Conservation (phyloP, 2,113 vertebrate genomes). For the Panthera leo region DNA sequence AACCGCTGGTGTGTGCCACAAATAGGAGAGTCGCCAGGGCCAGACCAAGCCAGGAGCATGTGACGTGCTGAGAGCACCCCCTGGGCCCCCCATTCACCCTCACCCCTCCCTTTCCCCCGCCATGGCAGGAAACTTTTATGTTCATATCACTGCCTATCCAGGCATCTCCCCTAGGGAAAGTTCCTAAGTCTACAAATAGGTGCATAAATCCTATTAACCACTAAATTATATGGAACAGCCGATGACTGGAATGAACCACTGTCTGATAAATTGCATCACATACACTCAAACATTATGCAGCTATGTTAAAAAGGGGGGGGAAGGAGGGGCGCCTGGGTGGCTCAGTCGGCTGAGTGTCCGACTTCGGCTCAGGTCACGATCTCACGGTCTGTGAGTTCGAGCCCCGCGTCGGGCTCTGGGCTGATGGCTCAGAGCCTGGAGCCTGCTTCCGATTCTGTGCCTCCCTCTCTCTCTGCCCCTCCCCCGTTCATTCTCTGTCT, state of each 20-base stretch:
- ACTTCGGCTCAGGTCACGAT: no score
- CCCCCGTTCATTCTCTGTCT: no score
- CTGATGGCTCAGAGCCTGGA: no score
- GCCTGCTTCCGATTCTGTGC: no score
- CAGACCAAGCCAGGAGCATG: background rate
- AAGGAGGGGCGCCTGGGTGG: no score
- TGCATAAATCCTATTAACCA: background rate
- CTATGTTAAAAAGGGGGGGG: background rate
- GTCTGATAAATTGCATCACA: background rate
- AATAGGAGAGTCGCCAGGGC: background rate
- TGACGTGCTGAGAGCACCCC: background rate
- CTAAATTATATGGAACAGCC: background rate
- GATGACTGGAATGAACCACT: background rate
- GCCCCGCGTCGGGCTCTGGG: no score
- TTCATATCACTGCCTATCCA: background rate
- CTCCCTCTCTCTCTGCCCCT: no score
- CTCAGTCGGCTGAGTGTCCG: no score
- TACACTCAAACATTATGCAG: background rate
- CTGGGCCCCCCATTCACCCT: no score
- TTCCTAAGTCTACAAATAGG: background rate
- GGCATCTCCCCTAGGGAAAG: conserved; percentile 18
- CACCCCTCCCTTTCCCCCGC: background rate
- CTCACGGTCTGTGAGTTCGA: no score
- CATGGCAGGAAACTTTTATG: background rate
- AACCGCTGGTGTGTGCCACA: rapidly evolving